These are phyloP conservation scores for Epizoanthus fatuus DNA, from an alignment of 92 coral and sea anemone species.

Conservation along the genomic window DNA sequence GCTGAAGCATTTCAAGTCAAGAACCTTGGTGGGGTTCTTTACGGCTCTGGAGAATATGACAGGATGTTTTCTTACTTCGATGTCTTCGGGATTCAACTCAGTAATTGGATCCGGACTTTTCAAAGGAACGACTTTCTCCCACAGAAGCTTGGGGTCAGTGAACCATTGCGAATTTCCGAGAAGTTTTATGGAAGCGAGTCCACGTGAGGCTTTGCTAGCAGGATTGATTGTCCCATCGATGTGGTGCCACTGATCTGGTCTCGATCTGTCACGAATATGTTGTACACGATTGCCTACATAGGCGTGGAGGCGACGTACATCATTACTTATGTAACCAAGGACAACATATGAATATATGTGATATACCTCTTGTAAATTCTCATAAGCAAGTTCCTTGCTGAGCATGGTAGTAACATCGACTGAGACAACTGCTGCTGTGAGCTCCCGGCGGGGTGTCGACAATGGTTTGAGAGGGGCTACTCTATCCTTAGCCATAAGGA, in stretches of 20 bases:
- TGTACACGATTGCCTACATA: constrained; percentile 76
- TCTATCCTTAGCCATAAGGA: constrained; percentile 69
- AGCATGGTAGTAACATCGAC: constrained; percentile 59
- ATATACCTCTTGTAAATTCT: constrained; percentile 23
- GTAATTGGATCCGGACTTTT: too few relatives aligned
- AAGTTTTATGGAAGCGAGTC: too few relatives aligned
- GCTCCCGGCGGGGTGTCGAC: constrained; percentile 65
- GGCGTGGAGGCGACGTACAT: constrained; percentile 55
- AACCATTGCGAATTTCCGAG: too few relatives aligned
- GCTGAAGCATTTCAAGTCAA: too few relatives aligned
- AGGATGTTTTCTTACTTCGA: too few relatives aligned
- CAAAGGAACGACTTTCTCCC: too few relatives aligned
- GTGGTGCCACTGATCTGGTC: constrained; percentile 54
- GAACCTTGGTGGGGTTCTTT: too few relatives aligned
- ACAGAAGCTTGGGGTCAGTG: too few relatives aligned
- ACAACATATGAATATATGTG: constrained; percentile 58
- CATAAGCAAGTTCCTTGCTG: constrained; percentile 50
- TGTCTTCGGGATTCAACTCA: too few relatives aligned
- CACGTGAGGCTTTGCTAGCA: constrained; percentile 10
- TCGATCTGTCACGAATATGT: constrained; percentile 63
- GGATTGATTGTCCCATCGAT: constrained; percentile 54
- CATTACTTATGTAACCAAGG: constrained; percentile 49
- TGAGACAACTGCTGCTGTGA: constrained; percentile 65
- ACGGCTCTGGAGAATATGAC: too few relatives aligned
- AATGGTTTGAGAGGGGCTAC: constrained; percentile 66